Evolutionary conservation across 2,888 invertebrate species (phyloP), one percentile per base, ranked within the genome.

Genomic region (Phyllotreta cruciferae): DNA sequence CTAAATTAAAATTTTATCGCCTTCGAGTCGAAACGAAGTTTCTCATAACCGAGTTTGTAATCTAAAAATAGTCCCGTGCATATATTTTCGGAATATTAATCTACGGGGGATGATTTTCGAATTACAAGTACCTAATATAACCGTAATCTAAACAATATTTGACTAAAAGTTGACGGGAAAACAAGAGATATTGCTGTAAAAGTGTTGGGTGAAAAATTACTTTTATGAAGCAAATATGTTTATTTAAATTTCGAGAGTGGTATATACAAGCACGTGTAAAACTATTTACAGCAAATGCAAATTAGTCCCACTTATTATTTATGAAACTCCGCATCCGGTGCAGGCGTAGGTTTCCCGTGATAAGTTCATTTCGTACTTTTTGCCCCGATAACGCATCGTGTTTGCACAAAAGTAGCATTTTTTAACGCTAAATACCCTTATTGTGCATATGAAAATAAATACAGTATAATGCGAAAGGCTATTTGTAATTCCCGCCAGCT

Each of bases 271-370:
- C 65, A 61, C 58, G 61, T 68, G 66, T 64, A 64, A 24, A 24
- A 54, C 53, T 61, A 66, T 44, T 55, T 62, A 62, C 64, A 58
- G 62, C 49, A 64, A 63, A 69, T 67, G 62, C 62, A 66, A 67
- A 67, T 69, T 66, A 66, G 62, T 53, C 58, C 56, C 61, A 49
- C 57, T 50, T 61, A 64, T 66, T 62, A 67, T 64, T 55, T 37
- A 47, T 38, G 45, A 47, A 61, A 54, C 54, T 39, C 37, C 34
- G 34, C 57, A 53, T 24, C 52, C 56, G 45, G 56, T 56, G 62
- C 47, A 56, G 47, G 45, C 36, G 56, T 56, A 41, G 42, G 49
- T 62, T 50, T 24, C 36, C 24, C 50, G 62, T 47, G 62, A 55
- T 56, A 62, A 61, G 54, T 49, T 39, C 61, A 47, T 55, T 61